Percentiles rank a stretch among this genome's conserved stretches.
Conservation (phyloP, 1,140 invertebrate genomes). For the Lasioglossum albipes region DNA sequence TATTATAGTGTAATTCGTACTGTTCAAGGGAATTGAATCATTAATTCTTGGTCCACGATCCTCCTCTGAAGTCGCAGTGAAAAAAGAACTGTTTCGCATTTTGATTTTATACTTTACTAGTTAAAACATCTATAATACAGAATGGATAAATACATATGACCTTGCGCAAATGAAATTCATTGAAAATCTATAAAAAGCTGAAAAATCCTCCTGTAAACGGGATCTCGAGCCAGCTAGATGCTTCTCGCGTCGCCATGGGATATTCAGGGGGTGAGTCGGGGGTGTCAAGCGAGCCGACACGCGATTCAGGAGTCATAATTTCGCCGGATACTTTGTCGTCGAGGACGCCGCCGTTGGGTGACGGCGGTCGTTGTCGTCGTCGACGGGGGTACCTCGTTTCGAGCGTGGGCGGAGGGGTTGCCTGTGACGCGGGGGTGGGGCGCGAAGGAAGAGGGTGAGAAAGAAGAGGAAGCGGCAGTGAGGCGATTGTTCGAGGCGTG, state of each 20-base stretch:
- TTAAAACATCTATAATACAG: too few species aligned
- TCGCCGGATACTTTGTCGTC: constrained; percentile 53
- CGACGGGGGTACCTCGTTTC: constrained; percentile 37
- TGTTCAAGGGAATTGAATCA: background rate
- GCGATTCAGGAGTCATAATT: constrained; percentile 68
- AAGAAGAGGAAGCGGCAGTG: constrained; percentile 59
- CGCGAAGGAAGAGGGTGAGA: constrained; percentile 47
- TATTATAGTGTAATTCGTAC: background rate
- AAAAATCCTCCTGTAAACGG: too few species aligned
- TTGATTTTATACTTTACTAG: too few species aligned
- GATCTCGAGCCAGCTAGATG: too few species aligned
- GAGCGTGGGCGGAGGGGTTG: constrained; percentile 27
- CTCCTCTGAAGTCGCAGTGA: too few species aligned
- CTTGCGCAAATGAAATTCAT: too few species aligned
- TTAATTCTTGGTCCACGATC: background rate
- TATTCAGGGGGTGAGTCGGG: constrained; percentile 35
- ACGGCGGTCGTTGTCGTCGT: constrained; percentile 15
- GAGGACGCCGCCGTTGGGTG: constrained; percentile 31
- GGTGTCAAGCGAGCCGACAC: constrained; percentile 37
- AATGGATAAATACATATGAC: too few species aligned
- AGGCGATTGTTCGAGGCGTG: constrained; percentile 76
- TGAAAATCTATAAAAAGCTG: too few species aligned
- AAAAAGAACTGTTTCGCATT: too few species aligned
- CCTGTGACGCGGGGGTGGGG: background rate
- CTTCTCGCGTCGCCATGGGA: too few species aligned